Evolutionary conservation across 2,113 vertebrate species (phyloP).

Genomic region (Notarius lentiginosus): DNA sequence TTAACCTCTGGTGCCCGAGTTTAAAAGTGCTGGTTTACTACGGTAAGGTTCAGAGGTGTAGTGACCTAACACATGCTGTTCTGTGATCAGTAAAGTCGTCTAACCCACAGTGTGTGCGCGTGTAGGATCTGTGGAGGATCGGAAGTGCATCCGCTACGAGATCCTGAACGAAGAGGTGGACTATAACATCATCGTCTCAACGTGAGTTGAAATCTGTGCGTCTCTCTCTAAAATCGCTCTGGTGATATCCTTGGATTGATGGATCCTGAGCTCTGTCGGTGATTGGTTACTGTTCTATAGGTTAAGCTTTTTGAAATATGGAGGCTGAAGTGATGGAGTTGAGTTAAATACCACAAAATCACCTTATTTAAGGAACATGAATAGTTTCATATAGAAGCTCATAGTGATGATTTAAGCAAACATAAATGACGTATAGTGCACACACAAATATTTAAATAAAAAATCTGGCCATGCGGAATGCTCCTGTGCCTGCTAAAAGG

Average conservation of each 20-base stretch:
- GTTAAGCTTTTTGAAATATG: not conserved
- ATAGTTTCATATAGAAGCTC: not conserved
- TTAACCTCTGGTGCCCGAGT: slow-evolving; percentile 82
- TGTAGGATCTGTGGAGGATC: slow-evolving; percentile 80
- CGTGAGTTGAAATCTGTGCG: slow-evolving; percentile 68
- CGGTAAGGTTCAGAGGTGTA: slow-evolving; percentile 66
- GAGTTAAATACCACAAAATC: not conserved
- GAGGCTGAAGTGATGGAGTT: not conserved
- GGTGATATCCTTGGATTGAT: not conserved
- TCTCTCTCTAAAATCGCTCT: not conserved
- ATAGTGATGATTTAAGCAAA: not conserved
- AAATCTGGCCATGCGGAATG: not conserved
- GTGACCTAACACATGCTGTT: not conserved
- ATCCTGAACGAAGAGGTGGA: slow-evolving; percentile 76
- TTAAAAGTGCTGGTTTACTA: slow-evolving; percentile 82
- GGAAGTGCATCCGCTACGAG: slow-evolving; percentile 77
- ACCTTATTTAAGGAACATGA: not conserved
- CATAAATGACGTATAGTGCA: not conserved
- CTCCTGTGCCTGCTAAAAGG: not conserved
- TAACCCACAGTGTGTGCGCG: not conserved
- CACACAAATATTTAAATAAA: no score
- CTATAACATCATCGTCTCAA: slow-evolving; percentile 84
- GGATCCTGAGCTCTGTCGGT: not conserved
- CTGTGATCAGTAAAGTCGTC: not conserved
- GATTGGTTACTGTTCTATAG: not conserved